phyloP scores from a whole-genome alignment of 2,888 invertebrate species.

The Drosophila ezoana region DNA sequence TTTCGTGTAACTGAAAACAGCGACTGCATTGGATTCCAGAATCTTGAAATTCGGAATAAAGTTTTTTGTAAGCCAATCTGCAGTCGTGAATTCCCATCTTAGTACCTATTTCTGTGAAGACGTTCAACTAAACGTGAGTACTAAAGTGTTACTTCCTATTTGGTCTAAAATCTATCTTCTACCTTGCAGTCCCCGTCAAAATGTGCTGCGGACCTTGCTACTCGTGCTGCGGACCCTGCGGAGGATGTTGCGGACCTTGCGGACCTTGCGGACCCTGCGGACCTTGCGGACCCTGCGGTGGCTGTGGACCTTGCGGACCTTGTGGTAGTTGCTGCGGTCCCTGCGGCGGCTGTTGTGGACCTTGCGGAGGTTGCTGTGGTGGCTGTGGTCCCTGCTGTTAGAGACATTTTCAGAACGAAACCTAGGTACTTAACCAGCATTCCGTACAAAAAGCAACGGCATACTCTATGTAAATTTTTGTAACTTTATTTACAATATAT shows the following conservation, averaged over 20 bases:
- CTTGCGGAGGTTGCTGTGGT: constrained; percentile 6
- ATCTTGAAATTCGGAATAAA: not conserved
- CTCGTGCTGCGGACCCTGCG: constrained; percentile 6
- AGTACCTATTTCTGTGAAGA: not conserved
- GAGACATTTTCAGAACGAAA: constrained; percentile 18
- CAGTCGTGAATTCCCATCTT: not conserved
- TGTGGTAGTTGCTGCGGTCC: not conserved
- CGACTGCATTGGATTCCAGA: not conserved
- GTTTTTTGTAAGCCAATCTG: not conserved
- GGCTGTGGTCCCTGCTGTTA: constrained; percentile 17
- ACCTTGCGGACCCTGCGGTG: constrained; percentile 13
- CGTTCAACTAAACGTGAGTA: too few species aligned
- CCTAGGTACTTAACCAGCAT: not conserved
- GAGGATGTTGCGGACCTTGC: not conserved
- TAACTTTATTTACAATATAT: too few species aligned
- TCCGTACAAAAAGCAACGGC: not conserved
- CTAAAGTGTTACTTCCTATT: too few species aligned
- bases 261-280: constrained; percentile 16
- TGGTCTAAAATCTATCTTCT: not conserved
- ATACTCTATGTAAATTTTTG: not conserved
- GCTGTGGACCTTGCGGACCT: too few species aligned
- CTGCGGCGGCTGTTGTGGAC: too few species aligned
- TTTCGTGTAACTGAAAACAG: not conserved
- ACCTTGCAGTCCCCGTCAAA: not conserved
- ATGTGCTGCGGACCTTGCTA: constrained; percentile 17